These are phyloP conservation scores for Empis livida DNA, from an alignment of 2,888 invertebrate genomes.

Conservation along the genomic window DNA sequence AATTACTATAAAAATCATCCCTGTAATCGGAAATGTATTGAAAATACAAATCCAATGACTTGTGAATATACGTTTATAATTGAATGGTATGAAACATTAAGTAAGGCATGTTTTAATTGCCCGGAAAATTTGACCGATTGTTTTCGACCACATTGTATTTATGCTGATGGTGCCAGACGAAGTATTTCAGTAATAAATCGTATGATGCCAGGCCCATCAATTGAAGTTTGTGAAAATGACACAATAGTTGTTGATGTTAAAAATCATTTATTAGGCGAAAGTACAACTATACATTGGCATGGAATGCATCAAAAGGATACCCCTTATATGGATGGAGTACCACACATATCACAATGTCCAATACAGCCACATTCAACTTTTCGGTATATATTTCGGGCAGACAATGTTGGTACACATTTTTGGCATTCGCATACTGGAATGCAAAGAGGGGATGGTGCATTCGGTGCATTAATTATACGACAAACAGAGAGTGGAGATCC, in stretches of 20 bases:
- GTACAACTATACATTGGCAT: conserved; percentile 85
- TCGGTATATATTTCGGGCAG: conserved; percentile 57
- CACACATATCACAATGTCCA: conserved; percentile 74
- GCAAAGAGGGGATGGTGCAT: conserved; percentile 76
- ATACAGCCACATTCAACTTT: conserved; percentile 62
- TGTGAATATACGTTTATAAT: conserved; percentile 48
- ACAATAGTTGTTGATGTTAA: conserved; percentile 68
- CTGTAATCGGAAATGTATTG: conserved; percentile 47
- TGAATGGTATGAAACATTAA: conserved; percentile 75
- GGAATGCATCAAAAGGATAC: conserved; percentile 67
- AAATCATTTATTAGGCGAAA: conserved; percentile 66
- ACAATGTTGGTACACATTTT: conserved; percentile 69
- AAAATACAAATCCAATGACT: conserved; percentile 40
- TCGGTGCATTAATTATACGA: conserved; percentile 64
- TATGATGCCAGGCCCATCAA: conserved; percentile 73
- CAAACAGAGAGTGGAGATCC: conserved; percentile 49
- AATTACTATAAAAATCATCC: conserved; percentile 35
- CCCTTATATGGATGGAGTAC: conserved; percentile 84
- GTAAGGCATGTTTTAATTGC: conserved; percentile 79
- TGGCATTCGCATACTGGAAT: conserved; percentile 74
- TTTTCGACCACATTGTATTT: conserved; percentile 61
- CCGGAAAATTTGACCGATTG: conserved; percentile 66
- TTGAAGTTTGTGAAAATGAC: conserved; percentile 83
- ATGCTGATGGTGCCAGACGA: conserved; percentile 67
- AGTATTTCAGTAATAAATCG: conserved; percentile 70